Base-by-base conservation (phyloP, 23 tunicate species). In the Trididemnum nubilum region DNA sequence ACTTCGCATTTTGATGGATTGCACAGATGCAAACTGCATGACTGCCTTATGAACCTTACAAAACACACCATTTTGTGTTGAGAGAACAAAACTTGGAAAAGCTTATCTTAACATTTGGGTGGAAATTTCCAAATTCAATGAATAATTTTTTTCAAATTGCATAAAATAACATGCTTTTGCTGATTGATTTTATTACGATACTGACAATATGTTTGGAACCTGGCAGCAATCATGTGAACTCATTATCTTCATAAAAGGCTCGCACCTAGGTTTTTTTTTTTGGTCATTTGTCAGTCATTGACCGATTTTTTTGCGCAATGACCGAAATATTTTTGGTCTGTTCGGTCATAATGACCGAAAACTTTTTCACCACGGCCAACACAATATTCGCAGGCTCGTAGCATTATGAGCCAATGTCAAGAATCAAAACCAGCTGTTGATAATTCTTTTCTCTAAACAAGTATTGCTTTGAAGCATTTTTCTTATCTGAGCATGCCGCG, bases 91-190 rank as follows among this genome's bases (percentile, higher is more conserved):
- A 69, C 33, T 69, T 69, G 38, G 75, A 69, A 69, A 78, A 58
- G n/a, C 83, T 51, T 54, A 78, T 51, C 21, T 58, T 51, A 38
- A 78, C 25, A 26, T 58, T 58, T 78, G 21, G 36, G 40, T 78
- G 35, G 18, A 19, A 5, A 38, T 78, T 60, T 60, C 33, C 64
- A n/a, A 78, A 78, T 58, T 58, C 71, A 27, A 78, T 12, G 33
- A 69, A 69, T 23, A 78, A 51, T 36, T 18, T 54, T 77, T 78
- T 78, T 78, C 77, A 78, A 32, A 63, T 58, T 78, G 39, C 83
- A 78, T 28, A 78, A 33, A 30, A 69, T 7, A 28, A 69, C 38
- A 7, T n/a, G 37, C 38, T 69, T 69, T 69, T 69, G 36, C 33
- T 21, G 38, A 24, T 49, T 7, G 9, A 49, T 27, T 49, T 75